phyloP scores from a whole-genome alignment of 2,113 vertebrate species.

The Tautogolabrus adspersus region DNA sequence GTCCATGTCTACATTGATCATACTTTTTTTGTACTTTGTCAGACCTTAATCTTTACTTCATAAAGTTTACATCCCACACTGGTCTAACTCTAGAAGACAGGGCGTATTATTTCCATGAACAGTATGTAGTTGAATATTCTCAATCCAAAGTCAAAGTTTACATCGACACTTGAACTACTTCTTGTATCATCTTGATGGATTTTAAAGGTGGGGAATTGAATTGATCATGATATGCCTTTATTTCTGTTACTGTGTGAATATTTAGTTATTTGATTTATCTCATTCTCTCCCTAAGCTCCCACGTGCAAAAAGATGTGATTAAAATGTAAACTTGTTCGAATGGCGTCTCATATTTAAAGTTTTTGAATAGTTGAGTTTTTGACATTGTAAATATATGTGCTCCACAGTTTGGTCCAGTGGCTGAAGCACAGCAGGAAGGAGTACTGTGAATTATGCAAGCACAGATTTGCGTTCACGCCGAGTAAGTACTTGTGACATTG shows the following conservation, averaged over 20 bases:
- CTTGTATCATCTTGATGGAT: too few species aligned
- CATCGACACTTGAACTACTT: too few species aligned
- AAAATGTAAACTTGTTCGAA: too few species aligned
- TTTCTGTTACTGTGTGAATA: too few species aligned
- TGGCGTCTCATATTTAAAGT: neutral
- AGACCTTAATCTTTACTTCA: neutral
- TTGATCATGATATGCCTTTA: too few species aligned
- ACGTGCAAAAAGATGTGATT: too few species aligned
- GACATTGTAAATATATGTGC: slow-evolving; percentile 28
- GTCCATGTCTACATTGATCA: neutral
- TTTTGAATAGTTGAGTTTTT: neutral
- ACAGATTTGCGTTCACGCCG: slow-evolving; percentile 99
- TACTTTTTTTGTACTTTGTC: neutral
- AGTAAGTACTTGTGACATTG: slow-evolving; percentile 87
- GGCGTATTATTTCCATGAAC: neutral
- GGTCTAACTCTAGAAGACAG: slow-evolving; percentile 8
- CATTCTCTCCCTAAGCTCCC: too few species aligned
- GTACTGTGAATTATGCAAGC: slow-evolving; percentile 99
- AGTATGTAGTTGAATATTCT: neutral
- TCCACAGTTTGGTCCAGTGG: slow-evolving; percentile 98
- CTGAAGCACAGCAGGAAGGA: slow-evolving; percentile 99
- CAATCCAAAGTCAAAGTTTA: too few species aligned
- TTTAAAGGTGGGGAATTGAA: too few species aligned
- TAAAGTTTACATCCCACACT: neutral
- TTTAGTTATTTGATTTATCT: too few species aligned